Percentiles rank a stretch among this genome's conserved stretches.
phyloP scores from a whole-genome alignment of 92 coral and sea anemone genomes.

The Blastomussa wellsi region DNA sequence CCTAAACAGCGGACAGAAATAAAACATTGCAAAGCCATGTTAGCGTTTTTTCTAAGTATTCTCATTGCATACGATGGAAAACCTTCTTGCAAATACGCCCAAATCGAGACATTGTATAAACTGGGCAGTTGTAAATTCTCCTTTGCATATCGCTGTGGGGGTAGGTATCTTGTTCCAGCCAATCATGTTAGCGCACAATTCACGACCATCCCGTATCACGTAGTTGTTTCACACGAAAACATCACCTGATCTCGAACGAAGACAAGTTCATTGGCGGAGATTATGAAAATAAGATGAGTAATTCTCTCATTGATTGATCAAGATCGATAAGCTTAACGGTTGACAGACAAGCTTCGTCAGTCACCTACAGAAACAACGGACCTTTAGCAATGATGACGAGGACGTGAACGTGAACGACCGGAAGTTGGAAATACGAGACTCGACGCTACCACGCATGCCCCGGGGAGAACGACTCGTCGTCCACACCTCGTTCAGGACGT shows the following conservation, averaged over 20 bases:
- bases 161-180: background rate
- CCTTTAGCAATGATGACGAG: background rate
- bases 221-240: conserved; percentile 11
- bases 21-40: background rate
- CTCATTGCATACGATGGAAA: no score
- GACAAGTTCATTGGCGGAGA: conserved; percentile 6
- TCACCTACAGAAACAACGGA: background rate
- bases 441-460: no score
- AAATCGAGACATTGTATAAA: no score
- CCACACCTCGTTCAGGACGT: no score
- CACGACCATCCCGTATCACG: background rate
- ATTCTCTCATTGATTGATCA: background rate
- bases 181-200: background rate
- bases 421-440: no score
- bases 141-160: background rate
- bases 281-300: background rate
- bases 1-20: background rate
- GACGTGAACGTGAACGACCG: no score
- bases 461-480: no score
- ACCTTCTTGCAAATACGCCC: no score
- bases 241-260: conserved; percentile 23
- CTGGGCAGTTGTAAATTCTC: background rate
- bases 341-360: background rate
- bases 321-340: no score
- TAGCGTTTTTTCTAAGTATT: background rate